phyloP scores from a whole-genome alignment of 2,113 vertebrate species.

The Eolophus roseicapilla region DNA sequence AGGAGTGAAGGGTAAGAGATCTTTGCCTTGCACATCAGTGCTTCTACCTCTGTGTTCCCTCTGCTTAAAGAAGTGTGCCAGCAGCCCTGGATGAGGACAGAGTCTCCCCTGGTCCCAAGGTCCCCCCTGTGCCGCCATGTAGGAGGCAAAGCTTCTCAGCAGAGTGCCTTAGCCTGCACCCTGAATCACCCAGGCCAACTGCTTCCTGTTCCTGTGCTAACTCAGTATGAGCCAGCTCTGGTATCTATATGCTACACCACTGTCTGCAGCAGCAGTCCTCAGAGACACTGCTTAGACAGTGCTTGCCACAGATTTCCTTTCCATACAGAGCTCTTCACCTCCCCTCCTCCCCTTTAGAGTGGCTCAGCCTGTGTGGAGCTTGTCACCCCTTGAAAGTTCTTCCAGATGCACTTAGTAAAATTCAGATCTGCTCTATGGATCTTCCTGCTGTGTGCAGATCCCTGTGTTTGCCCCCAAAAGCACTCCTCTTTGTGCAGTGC shows the following conservation, averaged over 20 bases:
- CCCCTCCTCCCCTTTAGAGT: not conserved
- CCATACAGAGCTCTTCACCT: not conserved
- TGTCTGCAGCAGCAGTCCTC: not conserved
- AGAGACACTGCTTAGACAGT: not conserved
- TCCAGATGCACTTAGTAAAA: not conserved
- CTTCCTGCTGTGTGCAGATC: not conserved
- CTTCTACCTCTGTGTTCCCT: not conserved
- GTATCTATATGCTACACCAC: not conserved
- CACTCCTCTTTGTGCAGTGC: not conserved
- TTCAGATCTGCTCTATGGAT: not conserved
- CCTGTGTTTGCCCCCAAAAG: not conserved
- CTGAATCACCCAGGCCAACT: not conserved
- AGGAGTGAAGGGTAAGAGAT: slow-evolving; percentile 76
- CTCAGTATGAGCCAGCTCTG: not conserved
- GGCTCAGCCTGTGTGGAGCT: not conserved
- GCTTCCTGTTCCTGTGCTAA: not conserved
- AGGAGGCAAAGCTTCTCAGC: not conserved
- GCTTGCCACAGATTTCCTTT: not conserved
- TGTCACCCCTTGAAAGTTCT: not conserved
- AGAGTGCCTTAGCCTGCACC: not conserved
- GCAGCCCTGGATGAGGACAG: not conserved
- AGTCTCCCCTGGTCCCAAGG: not conserved
- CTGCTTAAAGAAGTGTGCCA: not conserved
- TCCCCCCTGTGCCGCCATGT: rapidly evolving
- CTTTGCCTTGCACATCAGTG: not conserved